Conservation (phyloP, 2,888 invertebrate species). For the Orthosia cruda region DNA sequence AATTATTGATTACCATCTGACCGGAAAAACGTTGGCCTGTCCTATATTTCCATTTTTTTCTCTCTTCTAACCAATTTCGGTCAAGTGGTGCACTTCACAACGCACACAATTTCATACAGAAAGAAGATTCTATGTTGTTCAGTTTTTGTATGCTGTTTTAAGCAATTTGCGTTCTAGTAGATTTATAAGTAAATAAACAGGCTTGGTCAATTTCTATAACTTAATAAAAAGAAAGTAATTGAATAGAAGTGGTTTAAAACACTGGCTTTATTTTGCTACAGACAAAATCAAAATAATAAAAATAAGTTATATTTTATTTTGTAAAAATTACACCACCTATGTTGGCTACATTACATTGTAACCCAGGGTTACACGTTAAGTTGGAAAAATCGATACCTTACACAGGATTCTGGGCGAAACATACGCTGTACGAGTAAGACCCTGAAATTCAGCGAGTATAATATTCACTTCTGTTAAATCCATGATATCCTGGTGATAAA, state of each 20-base stretch:
- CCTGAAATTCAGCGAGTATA: slow-evolving; percentile 14
- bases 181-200: background rate
- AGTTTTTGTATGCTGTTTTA: background rate
- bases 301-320: background rate
- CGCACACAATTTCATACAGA: no score
- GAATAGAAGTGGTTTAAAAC: background rate
- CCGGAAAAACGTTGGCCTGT: background rate
- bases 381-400: slow-evolving; percentile 23
- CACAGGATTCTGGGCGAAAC: slow-evolving; percentile 1
- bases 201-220: background rate
- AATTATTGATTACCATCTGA: background rate
- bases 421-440: background rate
- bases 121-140: no score
- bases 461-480: slow-evolving; percentile 18
- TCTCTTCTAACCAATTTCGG: no score
- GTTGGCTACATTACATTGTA: background rate
- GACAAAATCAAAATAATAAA: background rate
- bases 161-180: background rate
- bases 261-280: background rate
- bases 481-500: slow-evolving; percentile 13
- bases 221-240: background rate
- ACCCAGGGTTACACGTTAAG: background rate
- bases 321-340: background rate
- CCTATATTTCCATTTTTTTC: no score
- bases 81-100: no score